These are phyloP conservation scores for Caenorhabditis panamensis DNA, from an alignment of 2,888 invertebrate species.

Conservation along the genomic window DNA sequence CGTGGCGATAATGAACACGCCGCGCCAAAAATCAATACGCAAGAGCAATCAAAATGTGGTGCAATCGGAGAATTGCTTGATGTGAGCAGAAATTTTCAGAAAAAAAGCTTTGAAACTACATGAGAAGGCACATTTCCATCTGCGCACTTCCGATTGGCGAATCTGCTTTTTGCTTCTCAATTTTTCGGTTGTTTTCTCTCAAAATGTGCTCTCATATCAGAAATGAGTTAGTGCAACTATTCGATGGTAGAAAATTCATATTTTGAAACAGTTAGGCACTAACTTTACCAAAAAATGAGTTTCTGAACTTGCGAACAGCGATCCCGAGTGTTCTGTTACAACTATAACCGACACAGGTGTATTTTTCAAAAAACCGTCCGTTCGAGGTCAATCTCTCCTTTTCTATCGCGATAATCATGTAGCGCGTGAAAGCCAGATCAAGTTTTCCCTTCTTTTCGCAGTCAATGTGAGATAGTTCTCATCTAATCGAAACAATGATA, in stretches of 20 bases:
- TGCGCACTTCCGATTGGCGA: background rate
- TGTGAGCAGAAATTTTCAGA: background rate
- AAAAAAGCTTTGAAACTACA: slow-evolving; percentile 11
- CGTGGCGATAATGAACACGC: background rate
- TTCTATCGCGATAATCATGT: slow-evolving; percentile 23
- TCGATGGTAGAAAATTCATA: too few species aligned
- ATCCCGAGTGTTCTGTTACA: background rate
- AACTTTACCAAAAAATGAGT: too few species aligned
- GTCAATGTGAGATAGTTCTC: slow-evolving; percentile 18
- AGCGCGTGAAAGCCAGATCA: slow-evolving; percentile 31
- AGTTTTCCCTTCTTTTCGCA: slow-evolving; percentile 19
- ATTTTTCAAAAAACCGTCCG: background rate
- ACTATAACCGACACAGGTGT: background rate
- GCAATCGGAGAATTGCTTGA: too few species aligned
- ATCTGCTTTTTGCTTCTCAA: background rate
- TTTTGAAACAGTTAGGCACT: too few species aligned
- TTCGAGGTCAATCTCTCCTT: background rate
- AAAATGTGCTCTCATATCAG: too few species aligned
- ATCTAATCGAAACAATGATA: slow-evolving; percentile 4
- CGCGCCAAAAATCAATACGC: background rate
- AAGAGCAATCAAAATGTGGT: slow-evolving; percentile 7
- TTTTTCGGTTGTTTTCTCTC: too few species aligned
- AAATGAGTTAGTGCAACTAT: too few species aligned
- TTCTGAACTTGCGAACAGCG: background rate
- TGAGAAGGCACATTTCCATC: background rate